A percentile compares a stretch with the other conserved stretches of the same genome.
Evolutionary conservation across 2,888 invertebrate species (phyloP).

Genomic region (Leptopterna dolabrata): DNA sequence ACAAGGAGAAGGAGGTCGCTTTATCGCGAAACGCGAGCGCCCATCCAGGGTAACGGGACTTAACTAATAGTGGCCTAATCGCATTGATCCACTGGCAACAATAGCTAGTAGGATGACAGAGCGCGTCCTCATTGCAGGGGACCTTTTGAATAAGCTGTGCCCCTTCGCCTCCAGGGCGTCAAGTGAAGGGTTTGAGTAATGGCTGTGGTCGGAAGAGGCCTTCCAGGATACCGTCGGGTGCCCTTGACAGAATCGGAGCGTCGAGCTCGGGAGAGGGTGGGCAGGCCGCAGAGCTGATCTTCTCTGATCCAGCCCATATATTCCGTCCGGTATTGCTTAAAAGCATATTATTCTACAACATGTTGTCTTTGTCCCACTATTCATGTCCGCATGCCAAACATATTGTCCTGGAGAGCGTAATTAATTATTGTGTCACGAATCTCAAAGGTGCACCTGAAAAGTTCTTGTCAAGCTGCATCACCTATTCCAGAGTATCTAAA

Average conservation of each 20-base stretch:
- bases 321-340: neutral
- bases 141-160: neutral
- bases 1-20: conserved; percentile 13
- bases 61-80: conserved; percentile 27
- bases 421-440: too few relatives aligned
- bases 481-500: too few relatives aligned
- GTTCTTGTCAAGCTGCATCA: too few relatives aligned
- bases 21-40: neutral
- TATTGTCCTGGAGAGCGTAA: too few relatives aligned
- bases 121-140: neutral
- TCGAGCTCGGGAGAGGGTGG: neutral
- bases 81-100: conserved; percentile 21
- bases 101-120: conserved; percentile 2
- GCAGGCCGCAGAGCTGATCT: conserved; percentile 5
- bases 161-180: neutral
- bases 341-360: too few relatives aligned
- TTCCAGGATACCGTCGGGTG: neutral
- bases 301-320: neutral
- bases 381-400: too few relatives aligned
- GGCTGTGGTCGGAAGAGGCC: conserved; percentile 8
- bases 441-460: too few relatives aligned
- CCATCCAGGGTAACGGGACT: neutral
- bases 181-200: conserved; percentile 27
- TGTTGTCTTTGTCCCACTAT: too few relatives aligned
- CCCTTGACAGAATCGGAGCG: neutral